Conservation (phyloP, 2,113 vertebrate genomes). For the Aldabrachelys gigantea region DNA sequence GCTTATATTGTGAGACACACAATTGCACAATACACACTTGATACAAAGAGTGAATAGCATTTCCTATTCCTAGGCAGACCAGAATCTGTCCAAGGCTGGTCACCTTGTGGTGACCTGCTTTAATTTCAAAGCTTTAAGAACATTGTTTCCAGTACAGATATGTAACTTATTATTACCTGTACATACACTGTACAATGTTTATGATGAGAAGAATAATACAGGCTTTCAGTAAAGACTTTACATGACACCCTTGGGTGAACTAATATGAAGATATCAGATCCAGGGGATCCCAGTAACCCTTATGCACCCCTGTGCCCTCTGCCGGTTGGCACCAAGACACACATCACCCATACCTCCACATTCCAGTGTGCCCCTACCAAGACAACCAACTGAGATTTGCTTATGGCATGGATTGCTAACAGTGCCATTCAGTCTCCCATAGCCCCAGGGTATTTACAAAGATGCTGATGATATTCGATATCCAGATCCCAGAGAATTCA, state of each 20-base stretch:
- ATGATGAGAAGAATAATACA: background rate
- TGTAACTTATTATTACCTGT: background rate
- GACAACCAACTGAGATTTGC: background rate
- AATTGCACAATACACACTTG: background rate
- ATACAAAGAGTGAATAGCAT: background rate
- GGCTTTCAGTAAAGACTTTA: background rate
- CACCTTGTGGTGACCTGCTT: background rate
- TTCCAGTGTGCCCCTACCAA: background rate
- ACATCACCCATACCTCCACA: background rate
- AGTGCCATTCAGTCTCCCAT: background rate
- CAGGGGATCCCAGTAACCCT: background rate
- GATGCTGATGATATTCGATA: background rate
- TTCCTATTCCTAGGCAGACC: background rate
- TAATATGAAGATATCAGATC: background rate
- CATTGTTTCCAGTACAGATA: background rate
- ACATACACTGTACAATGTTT: background rate
- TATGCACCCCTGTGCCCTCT: background rate
- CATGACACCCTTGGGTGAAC: background rate
- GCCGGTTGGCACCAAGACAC: background rate
- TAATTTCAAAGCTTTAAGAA: background rate
- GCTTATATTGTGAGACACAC: background rate
- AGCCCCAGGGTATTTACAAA: background rate
- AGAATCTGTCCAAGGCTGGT: background rate
- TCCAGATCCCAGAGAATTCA: background rate
- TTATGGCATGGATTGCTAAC: background rate